A percentile compares a stretch with the other conserved stretches of the same genome.
Conservation (phyloP, 2,797 vertebrate genomes). For the Crypturellus tataupa region DNA sequence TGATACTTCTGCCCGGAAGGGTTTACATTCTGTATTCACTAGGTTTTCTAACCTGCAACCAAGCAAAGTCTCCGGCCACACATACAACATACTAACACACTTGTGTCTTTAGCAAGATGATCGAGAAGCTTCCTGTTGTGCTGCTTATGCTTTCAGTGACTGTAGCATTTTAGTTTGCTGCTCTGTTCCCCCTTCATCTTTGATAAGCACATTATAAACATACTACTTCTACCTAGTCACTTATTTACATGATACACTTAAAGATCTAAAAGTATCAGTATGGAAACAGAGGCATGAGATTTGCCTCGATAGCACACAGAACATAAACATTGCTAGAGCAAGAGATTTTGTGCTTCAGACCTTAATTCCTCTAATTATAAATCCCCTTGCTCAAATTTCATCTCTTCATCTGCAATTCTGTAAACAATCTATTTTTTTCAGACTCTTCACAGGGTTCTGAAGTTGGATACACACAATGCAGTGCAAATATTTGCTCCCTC, state of each 20-base stretch:
- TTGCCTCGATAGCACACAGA: background rate
- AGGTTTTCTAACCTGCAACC: background rate
- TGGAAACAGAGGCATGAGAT: background rate
- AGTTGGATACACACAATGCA: background rate
- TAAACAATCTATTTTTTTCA: background rate
- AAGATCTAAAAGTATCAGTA: background rate
- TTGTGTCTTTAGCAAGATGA: background rate
- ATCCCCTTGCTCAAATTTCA: background rate
- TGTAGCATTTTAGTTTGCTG: background rate
- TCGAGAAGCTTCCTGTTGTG: background rate
- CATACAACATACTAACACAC: background rate
- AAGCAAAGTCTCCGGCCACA: background rate
- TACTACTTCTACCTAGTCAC: background rate
- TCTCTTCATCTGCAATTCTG: background rate
- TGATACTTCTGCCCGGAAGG: background rate
- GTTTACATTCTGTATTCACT: background rate
- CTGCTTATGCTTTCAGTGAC: background rate
- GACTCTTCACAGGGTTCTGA: background rate
- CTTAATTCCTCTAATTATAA: background rate
- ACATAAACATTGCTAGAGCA: background rate
- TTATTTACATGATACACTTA: background rate
- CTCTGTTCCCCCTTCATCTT: background rate
- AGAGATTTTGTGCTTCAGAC: background rate
- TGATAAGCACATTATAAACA: background rate
- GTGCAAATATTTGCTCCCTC: background rate